Conservation (phyloP, 2,797 vertebrate species). For the Sebastes vulpes region DNA sequence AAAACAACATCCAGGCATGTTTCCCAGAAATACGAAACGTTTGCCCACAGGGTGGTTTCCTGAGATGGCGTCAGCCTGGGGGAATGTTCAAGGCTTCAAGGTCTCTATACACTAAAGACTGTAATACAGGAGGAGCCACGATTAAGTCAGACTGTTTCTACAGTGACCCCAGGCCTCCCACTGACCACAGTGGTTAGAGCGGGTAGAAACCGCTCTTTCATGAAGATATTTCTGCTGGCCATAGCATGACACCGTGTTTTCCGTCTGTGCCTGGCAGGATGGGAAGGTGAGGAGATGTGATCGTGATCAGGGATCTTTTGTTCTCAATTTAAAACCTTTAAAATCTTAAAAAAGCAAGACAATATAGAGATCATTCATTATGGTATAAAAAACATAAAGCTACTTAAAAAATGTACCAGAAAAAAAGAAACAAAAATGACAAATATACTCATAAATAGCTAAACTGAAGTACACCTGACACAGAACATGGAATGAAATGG, state of each 20-base stretch:
- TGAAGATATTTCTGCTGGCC: conserved; percentile 60
- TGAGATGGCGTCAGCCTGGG: conserved; percentile 74
- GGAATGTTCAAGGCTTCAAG: conserved; percentile 72
- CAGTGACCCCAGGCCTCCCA: conserved; percentile 57
- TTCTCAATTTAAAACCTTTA: conserved; percentile 11
- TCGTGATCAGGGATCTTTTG: conserved; percentile 11
- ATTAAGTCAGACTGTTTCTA: conserved; percentile 51
- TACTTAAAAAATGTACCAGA: not conserved
- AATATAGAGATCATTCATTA: not conserved
- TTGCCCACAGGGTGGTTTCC: conserved; percentile 73
- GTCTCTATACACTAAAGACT: conserved; percentile 22
- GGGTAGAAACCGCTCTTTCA: conserved; percentile 57
- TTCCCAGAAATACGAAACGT: conserved; percentile 63
- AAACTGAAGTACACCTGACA: not conserved
- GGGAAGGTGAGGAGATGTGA: conserved; percentile 41
- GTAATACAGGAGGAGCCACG: conserved; percentile 38
- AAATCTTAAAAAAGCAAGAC: not conserved
- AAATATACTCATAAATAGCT: not conserved
- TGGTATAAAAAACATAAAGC: not conserved
- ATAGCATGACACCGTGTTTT: conserved; percentile 67
- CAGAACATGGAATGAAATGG: not conserved
- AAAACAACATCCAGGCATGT: conserved; percentile 29
- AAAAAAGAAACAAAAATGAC: not conserved
- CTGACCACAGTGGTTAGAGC: conserved; percentile 49
- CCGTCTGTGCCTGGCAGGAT: conserved; percentile 29